Evolutionary conservation across 2,888 invertebrate genomes (phyloP).

Genomic region (Hemithea aestivaria): DNA sequence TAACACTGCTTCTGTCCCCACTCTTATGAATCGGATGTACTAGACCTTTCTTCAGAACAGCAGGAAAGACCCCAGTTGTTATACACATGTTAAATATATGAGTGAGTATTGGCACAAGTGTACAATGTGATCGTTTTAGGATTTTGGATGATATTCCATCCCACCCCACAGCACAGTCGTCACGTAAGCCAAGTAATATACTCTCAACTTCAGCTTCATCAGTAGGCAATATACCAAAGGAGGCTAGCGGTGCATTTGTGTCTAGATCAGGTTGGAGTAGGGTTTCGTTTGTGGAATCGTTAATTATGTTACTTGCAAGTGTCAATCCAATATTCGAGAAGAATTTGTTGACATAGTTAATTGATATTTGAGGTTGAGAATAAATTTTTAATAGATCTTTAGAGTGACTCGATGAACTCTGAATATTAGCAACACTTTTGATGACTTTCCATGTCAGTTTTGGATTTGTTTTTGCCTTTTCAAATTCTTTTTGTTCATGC

Average conservation of each 20-base stretch:
- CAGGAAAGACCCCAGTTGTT: slow-evolving; percentile 8
- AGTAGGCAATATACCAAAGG: slow-evolving; percentile 5
- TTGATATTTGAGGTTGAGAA: background rate
- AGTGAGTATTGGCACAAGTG: slow-evolving; percentile 1
- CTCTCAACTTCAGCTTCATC: slow-evolving; percentile 9
- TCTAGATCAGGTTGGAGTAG: too few species aligned
- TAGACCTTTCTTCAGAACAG: background rate
- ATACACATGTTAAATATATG: slow-evolving; percentile 7
- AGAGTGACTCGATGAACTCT: background rate
- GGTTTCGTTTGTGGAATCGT: too few species aligned
- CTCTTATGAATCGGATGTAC: slow-evolving; percentile 12
- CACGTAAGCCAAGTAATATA: slow-evolving; percentile 2
- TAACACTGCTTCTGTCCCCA: slow-evolving; percentile 10
- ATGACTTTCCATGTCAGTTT: slow-evolving; percentile 18
- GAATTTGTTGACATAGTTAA: slow-evolving; percentile 5
- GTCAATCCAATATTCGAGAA: slow-evolving; percentile 8
- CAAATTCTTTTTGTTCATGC: slow-evolving; percentile 16
- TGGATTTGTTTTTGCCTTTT: slow-evolving; percentile 8
- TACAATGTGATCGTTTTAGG: slow-evolving; percentile 1
- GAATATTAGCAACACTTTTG: slow-evolving; percentile 10
- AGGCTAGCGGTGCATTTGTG: background rate
- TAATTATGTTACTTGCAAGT: slow-evolving; percentile 1
- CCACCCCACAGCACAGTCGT: slow-evolving; percentile 11
- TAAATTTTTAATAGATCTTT: slow-evolving; percentile 2
- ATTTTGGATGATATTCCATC: slow-evolving; percentile 9